Evolutionary conservation across 2,888 invertebrate genomes (phyloP).

Genomic region (Metalampra italica): DNA sequence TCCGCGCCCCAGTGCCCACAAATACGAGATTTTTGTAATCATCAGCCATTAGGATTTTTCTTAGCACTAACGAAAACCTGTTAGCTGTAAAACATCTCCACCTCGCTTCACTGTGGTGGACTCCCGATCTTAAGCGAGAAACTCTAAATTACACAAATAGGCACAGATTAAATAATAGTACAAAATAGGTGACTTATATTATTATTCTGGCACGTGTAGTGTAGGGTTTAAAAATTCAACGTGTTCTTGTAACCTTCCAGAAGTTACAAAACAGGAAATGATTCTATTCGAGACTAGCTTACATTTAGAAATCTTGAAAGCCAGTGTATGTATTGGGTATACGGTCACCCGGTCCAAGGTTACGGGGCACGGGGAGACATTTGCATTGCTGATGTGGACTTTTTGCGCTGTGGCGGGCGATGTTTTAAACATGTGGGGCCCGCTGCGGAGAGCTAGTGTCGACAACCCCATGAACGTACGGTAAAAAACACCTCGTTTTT

Average conservation of each 20-base stretch:
- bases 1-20: no score
- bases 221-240: not conserved
- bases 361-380: constrained; percentile 44
- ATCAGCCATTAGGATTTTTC: no score
- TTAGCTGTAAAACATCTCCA: no score
- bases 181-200: not conserved
- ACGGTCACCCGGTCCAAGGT: constrained; percentile 62
- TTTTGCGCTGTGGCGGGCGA: constrained; percentile 51
- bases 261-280: not conserved
- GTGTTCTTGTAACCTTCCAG: not conserved
- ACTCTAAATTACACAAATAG: no score
- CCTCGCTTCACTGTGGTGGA: no score
- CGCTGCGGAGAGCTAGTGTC: constrained; percentile 46
- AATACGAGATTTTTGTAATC: no score
- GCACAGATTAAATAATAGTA: no score
- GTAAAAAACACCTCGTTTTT: constrained; percentile 17
- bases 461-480: constrained; percentile 45
- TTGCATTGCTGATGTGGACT: constrained; percentile 60
- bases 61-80: no score
- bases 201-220: not conserved
- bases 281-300: not conserved
- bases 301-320: constrained; percentile 15
- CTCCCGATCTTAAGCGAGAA: no score
- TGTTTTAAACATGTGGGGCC: constrained; percentile 64
- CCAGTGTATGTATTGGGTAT: constrained; percentile 22